These are phyloP conservation scores for Mesembrinibis cayennensis DNA, from an alignment of 2,113 vertebrate genomes.

Conservation along the genomic window DNA sequence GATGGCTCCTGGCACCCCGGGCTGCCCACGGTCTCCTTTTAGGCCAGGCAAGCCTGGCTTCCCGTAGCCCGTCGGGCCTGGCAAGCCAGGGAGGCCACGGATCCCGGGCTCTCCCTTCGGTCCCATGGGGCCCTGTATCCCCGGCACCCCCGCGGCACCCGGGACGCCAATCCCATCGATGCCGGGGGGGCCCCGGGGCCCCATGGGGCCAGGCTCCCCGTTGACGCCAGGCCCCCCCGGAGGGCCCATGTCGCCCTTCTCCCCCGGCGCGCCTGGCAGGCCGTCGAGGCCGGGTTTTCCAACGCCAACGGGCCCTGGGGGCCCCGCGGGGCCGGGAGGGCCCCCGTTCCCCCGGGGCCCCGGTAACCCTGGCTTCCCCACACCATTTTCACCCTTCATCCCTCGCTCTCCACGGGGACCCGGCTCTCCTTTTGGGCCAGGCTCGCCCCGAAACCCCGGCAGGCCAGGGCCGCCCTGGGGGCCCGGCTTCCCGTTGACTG, in stretches of 20 bases:
- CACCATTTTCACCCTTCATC: conserved; percentile 89
- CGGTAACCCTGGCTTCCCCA: conserved; percentile 86
- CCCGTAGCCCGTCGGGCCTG: conserved; percentile 88
- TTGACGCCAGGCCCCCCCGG: conserved; percentile 79
- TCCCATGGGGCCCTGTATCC: conserved; percentile 82
- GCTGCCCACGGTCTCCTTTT: conserved; percentile 90
- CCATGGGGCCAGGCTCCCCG: conserved; percentile 82
- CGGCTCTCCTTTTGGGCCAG: conserved; percentile 83
- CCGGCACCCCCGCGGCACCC: conserved; percentile 84
- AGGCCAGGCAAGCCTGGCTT: conserved; percentile 88
- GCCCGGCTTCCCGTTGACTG: conserved; percentile 94
- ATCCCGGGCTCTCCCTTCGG: conserved; percentile 88
- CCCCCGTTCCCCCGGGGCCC: conserved; percentile 87
- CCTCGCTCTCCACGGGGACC: conserved; percentile 89
- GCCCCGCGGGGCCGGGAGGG: conserved; percentile 80
- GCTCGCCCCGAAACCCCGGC: conserved; percentile 87
- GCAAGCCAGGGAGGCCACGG: conserved; percentile 85
- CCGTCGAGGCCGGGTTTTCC: conserved; percentile 90
- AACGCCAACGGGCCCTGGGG: conserved; percentile 72
- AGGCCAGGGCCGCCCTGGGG: conserved; percentile 84
- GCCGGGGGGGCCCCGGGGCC: conserved; percentile 86
- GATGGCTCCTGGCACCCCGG: conserved; percentile 81
- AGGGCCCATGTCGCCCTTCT: conserved; percentile 85
- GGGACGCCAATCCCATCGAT: conserved; percentile 84
- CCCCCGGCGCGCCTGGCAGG: conserved; percentile 82